Conservation (phyloP, 2,113 vertebrate genomes). For the Brienomyrus longianalis region DNA sequence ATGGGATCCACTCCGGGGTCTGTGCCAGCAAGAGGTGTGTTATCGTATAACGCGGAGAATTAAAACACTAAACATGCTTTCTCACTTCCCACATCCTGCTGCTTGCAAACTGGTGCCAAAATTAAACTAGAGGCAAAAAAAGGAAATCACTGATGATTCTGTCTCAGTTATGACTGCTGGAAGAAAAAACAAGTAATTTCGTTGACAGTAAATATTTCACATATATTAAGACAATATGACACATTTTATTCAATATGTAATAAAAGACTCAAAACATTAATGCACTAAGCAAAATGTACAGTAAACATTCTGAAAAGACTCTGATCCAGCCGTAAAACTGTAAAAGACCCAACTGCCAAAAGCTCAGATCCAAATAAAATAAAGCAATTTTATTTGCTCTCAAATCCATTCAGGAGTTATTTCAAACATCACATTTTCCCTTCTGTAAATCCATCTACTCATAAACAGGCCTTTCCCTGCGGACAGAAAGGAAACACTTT, state of each 20-base stretch:
- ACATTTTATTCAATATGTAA: not conserved
- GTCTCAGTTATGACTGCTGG: not conserved
- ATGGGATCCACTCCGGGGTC: not conserved
- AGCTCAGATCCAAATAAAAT: slow-evolving; percentile 10
- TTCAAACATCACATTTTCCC: not conserved
- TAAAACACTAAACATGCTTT: not conserved
- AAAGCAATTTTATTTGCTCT: slow-evolving; percentile 9
- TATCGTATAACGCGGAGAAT: not conserved
- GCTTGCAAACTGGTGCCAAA: not conserved
- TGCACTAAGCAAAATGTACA: not conserved
- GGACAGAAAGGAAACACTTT: not conserved
- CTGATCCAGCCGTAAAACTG: not conserved
- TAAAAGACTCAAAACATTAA: not conserved
- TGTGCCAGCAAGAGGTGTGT: not conserved
- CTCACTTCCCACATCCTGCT: not conserved
- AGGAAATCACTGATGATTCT: not conserved
- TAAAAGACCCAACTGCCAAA: not conserved
- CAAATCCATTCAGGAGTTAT: slow-evolving; percentile 1
- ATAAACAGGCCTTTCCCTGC: slow-evolving; percentile 15
- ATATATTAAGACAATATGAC: not conserved
- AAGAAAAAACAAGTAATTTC: not conserved
- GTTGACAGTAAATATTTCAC: not conserved
- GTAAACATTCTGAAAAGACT: not conserved
- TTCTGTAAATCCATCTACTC: slow-evolving; percentile 11
- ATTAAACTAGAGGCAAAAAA: not conserved